Base-by-base conservation (phyloP, 2,113 vertebrate species). In the Argyrosomus japonicus region DNA sequence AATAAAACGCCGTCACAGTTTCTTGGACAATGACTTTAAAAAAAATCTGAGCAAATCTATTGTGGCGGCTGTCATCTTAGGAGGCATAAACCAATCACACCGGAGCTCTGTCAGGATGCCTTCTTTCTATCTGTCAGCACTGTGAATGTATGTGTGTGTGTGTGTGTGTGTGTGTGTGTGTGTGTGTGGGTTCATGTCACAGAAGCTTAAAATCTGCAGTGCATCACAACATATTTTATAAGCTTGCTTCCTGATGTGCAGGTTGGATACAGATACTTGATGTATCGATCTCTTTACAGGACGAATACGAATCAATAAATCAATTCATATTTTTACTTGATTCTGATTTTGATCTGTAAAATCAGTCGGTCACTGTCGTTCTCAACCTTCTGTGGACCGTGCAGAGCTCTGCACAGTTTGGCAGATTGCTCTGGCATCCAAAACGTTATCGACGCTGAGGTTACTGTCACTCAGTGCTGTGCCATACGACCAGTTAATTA, bases 31-130 rank as follows among this genome's bases (percentile, higher is more conserved):
- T 40, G 62, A 61, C 50, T 43, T 47, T 3, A 32, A 57, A 25
- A 75, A 72, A 73, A 57, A 77, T 58, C 9, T 17, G 75, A 68
- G 61, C 15, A 65, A 36, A 70, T 81, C 51, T 76, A 29, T 75
- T 75, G 79, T 77, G 67, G 68, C 77, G 86, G 73, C 77, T 57
- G 80, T 83, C 77, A 58, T 72, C 77, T 80, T 9, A 61, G 47
- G 40, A 72, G 63, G n/a, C 1, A 72, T 56, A 64, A 82, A 82
- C 58, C 82, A 77, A 76, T 82, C 75, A 69, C 70, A 65, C 3
- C 4, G 61, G 23, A 58, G 73, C 72, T 76, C 50, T 67, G 73
- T 62, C 67, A 51, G 68, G 57, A 27, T 4, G 57, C 21, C 67
- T 43, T 60, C 11, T 73, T 62, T 60, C 21, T 14, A 29, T 64